These are phyloP conservation scores for Drosophila seguyi DNA, from an alignment of 1,140 invertebrate genomes.

Conservation along the genomic window DNA sequence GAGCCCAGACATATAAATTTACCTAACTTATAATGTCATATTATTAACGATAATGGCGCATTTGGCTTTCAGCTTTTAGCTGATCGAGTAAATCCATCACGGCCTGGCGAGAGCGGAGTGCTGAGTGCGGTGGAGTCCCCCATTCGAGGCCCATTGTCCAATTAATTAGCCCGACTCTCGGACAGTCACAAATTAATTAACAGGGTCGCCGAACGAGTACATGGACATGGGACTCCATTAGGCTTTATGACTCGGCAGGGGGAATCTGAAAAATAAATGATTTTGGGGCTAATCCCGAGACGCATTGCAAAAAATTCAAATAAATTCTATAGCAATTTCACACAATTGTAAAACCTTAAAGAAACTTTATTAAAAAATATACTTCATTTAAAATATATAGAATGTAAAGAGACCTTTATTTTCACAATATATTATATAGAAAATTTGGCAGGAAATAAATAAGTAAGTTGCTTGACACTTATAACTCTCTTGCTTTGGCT, in stretches of 20 bases:
- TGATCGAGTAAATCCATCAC: constrained; percentile 52
- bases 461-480: not conserved
- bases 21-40: constrained; percentile 76
- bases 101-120: constrained; percentile 5
- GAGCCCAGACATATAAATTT: constrained; percentile 67
- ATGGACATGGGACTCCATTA: constrained; percentile 59
- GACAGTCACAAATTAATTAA: constrained; percentile 78
- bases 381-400: not conserved
- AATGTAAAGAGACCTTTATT: too few relatives aligned
- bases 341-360: not conserved
- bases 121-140: constrained; percentile 13
- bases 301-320: constrained; percentile 21
- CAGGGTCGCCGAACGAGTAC: constrained; percentile 31
- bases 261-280: constrained; percentile 5
- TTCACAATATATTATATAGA: not conserved
- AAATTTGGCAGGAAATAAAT: not conserved
- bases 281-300: constrained; percentile 4
- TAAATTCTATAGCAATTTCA: too few relatives aligned
- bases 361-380: not conserved
- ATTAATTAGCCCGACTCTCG: constrained; percentile 67
- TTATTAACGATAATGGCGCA: constrained; percentile 75
- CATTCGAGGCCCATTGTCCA: constrained; percentile 64
- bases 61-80: constrained; percentile 64
- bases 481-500: not conserved
- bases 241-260: constrained; percentile 46